Conservation (phyloP, 2,113 vertebrate species). For the Mola mola region DNA sequence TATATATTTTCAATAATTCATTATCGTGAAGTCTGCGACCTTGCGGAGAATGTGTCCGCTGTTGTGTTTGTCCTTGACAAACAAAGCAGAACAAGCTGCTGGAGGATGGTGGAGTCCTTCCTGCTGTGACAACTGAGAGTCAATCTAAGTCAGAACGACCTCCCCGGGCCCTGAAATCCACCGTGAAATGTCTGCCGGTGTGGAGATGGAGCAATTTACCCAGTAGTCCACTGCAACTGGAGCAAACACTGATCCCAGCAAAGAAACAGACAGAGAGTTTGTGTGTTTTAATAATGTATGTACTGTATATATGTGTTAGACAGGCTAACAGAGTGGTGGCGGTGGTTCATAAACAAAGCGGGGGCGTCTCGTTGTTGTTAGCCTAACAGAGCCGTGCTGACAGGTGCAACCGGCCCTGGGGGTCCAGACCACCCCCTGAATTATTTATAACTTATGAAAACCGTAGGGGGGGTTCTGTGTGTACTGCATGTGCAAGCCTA, state of each 20-base stretch:
- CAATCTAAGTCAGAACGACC: constrained; percentile 38
- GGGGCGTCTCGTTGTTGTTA: constrained; percentile 17
- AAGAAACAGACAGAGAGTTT: constrained; percentile 10
- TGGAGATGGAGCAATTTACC: constrained; percentile 54
- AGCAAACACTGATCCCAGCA: constrained; percentile 31
- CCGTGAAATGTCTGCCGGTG: constrained; percentile 55
- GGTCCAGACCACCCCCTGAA: constrained; percentile 23
- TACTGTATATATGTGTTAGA: constrained; percentile 2
- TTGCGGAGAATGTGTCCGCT: not conserved
- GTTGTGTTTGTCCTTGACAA: constrained; percentile 50
- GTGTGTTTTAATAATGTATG: not conserved
- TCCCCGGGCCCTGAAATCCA: constrained; percentile 8
- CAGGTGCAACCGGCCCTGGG: constrained; percentile 11
- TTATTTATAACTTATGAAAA: constrained; percentile 62
- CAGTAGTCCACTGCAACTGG: constrained; percentile 31
- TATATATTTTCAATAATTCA: no score
- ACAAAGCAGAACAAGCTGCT: constrained; percentile 9
- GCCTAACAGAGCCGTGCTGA: constrained; percentile 51
- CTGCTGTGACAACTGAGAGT: constrained; percentile 12
- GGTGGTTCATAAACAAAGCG: constrained; percentile 57
- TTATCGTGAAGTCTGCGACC: not conserved
- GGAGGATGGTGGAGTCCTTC: constrained; percentile 12
- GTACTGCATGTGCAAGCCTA: constrained; percentile 20
- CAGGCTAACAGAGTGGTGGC: not conserved
- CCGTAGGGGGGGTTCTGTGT: no score